Evolutionary conservation across 1,140 invertebrate genomes (phyloP).

Genomic region (Homarus americanus): DNA sequence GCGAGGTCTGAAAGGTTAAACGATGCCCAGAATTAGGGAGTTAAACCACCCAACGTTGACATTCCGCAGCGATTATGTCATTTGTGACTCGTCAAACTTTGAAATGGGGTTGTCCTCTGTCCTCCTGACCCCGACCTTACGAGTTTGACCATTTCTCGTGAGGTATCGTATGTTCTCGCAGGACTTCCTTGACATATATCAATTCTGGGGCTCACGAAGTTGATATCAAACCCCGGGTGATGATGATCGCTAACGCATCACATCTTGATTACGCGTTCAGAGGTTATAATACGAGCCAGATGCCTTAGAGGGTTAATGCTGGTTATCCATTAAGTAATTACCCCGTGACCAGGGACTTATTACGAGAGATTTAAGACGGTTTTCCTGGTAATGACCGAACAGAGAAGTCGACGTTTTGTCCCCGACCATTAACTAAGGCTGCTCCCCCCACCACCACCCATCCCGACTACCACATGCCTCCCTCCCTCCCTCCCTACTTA

Average conservation of each 20-base stretch:
- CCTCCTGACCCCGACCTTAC: no score
- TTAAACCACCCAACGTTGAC: no score
- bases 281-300: not conserved
- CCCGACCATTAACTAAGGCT: not conserved
- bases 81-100: no score
- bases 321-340: constrained; percentile 44
- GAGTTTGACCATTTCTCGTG: not conserved
- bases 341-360: constrained; percentile 20
- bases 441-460: no score
- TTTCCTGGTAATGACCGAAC: constrained; percentile 29
- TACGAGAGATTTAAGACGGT: constrained; percentile 44
- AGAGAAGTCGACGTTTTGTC: not conserved
- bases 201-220: not conserved
- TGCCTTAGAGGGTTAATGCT: not conserved
- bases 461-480: not conserved
- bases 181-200: not conserved
- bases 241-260: not conserved
- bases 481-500: not conserved
- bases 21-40: no score
- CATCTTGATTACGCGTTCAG: not conserved
- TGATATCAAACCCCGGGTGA: not conserved
- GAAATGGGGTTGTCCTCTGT: no score
- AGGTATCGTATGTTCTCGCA: not conserved
- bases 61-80: no score
- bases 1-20: no score